These are phyloP conservation scores for Tapirus indicus DNA, from an alignment of 2,797 vertebrate genomes.

Conservation along the genomic window DNA sequence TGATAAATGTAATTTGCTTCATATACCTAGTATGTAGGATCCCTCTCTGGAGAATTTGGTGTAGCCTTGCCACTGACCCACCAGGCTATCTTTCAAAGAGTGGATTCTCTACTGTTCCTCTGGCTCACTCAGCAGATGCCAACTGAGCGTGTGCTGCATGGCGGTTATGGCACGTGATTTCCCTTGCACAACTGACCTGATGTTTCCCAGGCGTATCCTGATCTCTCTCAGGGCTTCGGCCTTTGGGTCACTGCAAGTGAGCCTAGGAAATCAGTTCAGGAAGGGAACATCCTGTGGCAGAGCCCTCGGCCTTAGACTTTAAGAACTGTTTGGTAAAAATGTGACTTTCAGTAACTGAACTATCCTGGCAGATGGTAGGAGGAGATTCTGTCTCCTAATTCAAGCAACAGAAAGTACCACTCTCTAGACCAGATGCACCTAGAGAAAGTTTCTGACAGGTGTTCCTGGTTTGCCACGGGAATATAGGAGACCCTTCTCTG, in stretches of 20 bases:
- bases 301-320: not conserved
- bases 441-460: not conserved
- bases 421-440: conserved; percentile 4
- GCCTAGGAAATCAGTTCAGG: not conserved
- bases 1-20: not conserved
- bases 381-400: conserved; percentile 39
- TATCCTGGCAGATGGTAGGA: conserved; percentile 25
- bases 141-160: fast-evolving
- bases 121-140: not conserved
- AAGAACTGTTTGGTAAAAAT: conserved; percentile 10
- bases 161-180: not conserved
- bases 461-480: not conserved
- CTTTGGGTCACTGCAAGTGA: not conserved
- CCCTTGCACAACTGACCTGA: not conserved
- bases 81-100: not conserved
- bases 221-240: not conserved
- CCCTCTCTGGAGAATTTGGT: not conserved
- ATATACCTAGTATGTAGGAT: not conserved
- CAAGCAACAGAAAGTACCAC: not conserved
- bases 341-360: not conserved
- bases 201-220: not conserved
- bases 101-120: not conserved
- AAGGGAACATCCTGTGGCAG: not conserved
- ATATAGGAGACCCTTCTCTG: not conserved
- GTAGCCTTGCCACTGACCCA: not conserved